Evolutionary conservation across 2,113 vertebrate genomes (phyloP).

Genomic region (Pedionomus torquatus): DNA sequence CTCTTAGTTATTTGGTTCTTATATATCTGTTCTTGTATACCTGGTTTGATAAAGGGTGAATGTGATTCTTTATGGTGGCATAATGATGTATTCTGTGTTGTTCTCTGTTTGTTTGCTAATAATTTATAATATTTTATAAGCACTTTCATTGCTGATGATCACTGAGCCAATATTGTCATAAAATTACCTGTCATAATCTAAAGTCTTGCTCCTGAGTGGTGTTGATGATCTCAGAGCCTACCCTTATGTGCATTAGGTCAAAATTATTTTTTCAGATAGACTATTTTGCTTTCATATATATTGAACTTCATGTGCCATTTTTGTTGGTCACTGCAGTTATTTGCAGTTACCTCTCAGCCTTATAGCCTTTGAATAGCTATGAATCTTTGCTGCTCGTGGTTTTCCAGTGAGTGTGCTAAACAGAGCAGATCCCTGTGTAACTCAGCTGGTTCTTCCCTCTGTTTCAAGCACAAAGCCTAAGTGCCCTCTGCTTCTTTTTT

Average conservation of each 20-base stretch:
- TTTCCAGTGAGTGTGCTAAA: background rate
- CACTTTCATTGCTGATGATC: background rate
- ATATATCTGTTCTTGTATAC: background rate
- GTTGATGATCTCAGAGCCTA: background rate
- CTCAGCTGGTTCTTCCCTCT: background rate
- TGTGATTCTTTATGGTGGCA: background rate
- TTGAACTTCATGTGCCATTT: background rate
- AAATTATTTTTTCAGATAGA: background rate
- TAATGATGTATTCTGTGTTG: background rate
- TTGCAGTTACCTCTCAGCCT: background rate
- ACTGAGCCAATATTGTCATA: background rate
- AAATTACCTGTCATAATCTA: background rate
- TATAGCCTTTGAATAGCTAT: background rate
- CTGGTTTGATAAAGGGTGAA: background rate
- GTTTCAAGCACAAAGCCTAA: background rate
- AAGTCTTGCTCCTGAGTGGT: background rate
- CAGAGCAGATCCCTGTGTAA: background rate
- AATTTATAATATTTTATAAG: background rate
- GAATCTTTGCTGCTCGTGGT: background rate
- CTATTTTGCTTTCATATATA: rapidly evolving
- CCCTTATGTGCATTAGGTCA: background rate
- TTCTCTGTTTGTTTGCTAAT: background rate
- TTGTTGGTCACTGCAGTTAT: background rate
- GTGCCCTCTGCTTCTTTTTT: background rate
- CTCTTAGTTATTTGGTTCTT: background rate